Conservation (phyloP, 2,113 vertebrate genomes). For the Callipepla californica region DNA sequence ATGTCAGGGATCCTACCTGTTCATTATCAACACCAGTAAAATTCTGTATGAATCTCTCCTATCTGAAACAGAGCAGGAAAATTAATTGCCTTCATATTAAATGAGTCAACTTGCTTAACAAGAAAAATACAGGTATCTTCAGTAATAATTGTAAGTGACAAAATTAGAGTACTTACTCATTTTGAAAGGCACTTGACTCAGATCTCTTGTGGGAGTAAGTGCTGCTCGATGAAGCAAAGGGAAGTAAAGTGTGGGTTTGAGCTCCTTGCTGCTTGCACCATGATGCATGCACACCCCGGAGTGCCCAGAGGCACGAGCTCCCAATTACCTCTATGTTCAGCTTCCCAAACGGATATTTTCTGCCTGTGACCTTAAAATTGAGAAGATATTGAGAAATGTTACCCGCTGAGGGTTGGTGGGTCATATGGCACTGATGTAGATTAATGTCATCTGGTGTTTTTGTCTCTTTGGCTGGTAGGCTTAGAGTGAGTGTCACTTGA, state of each 20-base stretch:
- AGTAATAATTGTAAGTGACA: not conserved
- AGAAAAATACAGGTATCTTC: not conserved
- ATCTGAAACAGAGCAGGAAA: not conserved
- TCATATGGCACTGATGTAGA: not conserved
- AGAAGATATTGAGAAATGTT: not conserved
- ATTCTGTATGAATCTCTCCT: not conserved
- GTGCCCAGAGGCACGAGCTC: not conserved
- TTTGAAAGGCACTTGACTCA: not conserved
- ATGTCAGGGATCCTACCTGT: not conserved
- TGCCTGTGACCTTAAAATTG: not conserved
- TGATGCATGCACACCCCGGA: not conserved
- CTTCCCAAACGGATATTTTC: not conserved
- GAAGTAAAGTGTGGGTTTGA: not conserved
- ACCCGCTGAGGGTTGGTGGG: not conserved
- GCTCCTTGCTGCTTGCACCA: not conserved
- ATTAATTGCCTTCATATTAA: not conserved
- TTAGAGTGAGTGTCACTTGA: not conserved
- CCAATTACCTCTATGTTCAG: not conserved
- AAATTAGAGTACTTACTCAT: not conserved
- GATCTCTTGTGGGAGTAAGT: not conserved
- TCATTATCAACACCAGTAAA: not conserved
- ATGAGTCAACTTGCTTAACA: not conserved
- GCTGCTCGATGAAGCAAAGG: not conserved
- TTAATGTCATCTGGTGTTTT: not conserved
- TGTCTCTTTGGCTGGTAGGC: not conserved